Evolutionary conservation across 2,797 vertebrate genomes (phyloP).

Genomic region (Rhynchonycteris naso): DNA sequence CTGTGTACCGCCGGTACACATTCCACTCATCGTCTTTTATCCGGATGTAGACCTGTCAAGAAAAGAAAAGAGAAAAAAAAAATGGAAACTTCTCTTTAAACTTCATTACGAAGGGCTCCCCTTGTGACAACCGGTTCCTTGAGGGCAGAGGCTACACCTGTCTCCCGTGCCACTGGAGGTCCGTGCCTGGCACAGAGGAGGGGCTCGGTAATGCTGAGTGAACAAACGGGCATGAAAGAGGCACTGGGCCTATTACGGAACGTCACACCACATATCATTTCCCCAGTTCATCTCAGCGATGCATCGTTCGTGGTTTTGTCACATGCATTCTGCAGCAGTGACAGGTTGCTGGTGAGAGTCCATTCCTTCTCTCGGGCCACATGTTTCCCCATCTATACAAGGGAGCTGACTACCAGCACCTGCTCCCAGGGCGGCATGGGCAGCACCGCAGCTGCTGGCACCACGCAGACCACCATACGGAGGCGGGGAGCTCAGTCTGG

Average conservation of each 20-base stretch:
- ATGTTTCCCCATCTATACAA: neutral
- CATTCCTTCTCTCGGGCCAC: neutral
- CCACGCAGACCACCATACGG: fast-evolving
- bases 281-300: neutral
- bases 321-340: fast-evolving
- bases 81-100: neutral
- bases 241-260: neutral
- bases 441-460: fast-evolving
- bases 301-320: neutral
- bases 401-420: neutral
- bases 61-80: slow-evolving; percentile 42
- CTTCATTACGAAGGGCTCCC: neutral
- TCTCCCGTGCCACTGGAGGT: fast-evolving
- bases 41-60: slow-evolving; percentile 94
- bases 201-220: neutral
- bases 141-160: neutral
- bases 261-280: fast-evolving
- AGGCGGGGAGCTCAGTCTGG: neutral
- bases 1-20: slow-evolving; percentile 95
- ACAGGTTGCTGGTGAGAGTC: neutral
- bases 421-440: neutral
- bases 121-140: neutral
- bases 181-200: neutral
- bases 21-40: slow-evolving; percentile 99
- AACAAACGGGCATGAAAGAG: neutral